Conservation (phyloP, 2,797 vertebrate species). For the Aselliscus stoliczkanus region DNA sequence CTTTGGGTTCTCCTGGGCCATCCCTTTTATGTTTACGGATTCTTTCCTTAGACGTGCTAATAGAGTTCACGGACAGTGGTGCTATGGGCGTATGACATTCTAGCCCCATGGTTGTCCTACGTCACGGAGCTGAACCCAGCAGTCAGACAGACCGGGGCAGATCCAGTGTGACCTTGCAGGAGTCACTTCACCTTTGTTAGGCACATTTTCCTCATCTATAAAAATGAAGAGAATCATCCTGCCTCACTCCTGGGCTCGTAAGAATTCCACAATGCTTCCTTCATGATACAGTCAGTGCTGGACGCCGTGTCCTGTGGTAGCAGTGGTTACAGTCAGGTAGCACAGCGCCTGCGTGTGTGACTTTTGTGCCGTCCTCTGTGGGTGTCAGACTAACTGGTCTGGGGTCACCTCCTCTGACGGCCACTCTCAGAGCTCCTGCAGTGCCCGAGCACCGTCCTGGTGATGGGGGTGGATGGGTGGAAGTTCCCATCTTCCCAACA, state of each 20-base stretch:
- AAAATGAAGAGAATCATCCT: neutral
- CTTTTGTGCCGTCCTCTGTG: neutral
- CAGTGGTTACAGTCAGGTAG: neutral
- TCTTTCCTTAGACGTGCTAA: neutral
- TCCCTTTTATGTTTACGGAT: neutral
- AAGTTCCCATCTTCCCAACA: neutral
- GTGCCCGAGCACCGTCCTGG: accelerated
- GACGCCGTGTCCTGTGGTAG: neutral
- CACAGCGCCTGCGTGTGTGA: neutral
- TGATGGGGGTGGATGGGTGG: accelerated
- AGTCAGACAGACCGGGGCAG: neutral
- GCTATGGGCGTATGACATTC: neutral
- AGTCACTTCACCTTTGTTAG: neutral
- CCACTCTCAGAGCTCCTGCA: too few relatives aligned
- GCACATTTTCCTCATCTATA: neutral
- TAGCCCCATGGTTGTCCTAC: neutral
- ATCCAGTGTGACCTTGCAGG: neutral
- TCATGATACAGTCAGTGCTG: neutral
- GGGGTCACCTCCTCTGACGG: neutral
- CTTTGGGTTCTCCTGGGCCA: neutral
- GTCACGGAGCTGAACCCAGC: neutral
- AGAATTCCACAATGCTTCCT: neutral
- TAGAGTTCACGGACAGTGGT: neutral
- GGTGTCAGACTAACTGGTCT: neutral
- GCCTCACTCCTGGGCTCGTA: neutral